A percentile compares a stretch with the other conserved stretches of the same genome.
Conservation (phyloP, 1,140 invertebrate genomes). For the Drosophila punjabiensis region DNA sequence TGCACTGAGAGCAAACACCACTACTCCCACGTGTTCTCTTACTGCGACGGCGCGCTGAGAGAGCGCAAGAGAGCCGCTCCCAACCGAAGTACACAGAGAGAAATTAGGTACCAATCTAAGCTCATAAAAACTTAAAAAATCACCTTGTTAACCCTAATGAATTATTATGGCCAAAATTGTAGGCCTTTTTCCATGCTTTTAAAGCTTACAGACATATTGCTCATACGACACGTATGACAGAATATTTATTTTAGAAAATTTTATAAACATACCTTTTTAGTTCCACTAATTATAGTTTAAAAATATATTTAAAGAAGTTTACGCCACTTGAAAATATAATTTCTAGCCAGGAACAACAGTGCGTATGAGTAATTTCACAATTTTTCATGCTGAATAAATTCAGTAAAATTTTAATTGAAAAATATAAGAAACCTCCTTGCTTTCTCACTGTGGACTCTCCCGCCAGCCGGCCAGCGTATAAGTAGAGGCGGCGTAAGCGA, state of each 20-base stretch:
- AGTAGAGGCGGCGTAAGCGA: conserved; percentile 27
- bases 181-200: background rate
- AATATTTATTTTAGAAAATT: no score
- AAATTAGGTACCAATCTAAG: background rate
- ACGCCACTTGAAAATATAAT: background rate
- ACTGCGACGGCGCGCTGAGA: conserved; percentile 65
- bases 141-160: rapidly evolving
- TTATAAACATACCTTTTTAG: no score
- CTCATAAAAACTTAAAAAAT: background rate
- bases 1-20: conserved; percentile 28
- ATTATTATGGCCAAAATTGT: background rate
- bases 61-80: conserved; percentile 20
- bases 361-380: conserved; percentile 8
- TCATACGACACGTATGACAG: background rate
- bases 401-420: background rate
- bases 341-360: background rate
- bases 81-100: background rate
- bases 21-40: conserved; percentile 41
- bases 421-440: background rate
- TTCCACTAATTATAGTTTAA: background rate
- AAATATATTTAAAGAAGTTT: no score
- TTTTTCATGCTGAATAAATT: background rate
- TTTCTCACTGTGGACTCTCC: conserved; percentile 18
- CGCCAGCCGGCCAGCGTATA: conserved; percentile 35
- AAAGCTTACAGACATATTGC: background rate